Evolutionary conservation across 2,888 invertebrate species (phyloP), one percentile per base, ranked within the genome.

Genomic region (Caenorhabditis zanzibari): DNA sequence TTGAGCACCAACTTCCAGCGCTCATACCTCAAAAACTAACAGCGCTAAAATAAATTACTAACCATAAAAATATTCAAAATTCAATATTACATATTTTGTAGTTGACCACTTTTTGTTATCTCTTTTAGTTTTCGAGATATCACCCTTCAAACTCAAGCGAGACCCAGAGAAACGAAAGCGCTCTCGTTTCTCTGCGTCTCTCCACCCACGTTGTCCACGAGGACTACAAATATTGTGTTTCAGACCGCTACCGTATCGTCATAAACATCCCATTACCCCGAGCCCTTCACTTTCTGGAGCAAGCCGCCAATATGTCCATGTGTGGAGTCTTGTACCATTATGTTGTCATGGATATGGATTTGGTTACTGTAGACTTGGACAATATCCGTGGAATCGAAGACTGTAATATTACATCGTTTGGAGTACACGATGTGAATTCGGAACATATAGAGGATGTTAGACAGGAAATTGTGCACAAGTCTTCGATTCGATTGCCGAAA

Each of bases 301-400:
- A 86, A 73, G 86, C 86, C 0, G 82, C 84, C 0, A 75, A 76
- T 32, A 64, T 86, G 71, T 81, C 82, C 26, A 86, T 86, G 86
- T 86, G 86, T 49, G 81, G 82, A 19, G 75, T 82, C 9, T 75
- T 84, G 35, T 86, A 86, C 41, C 82, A 85, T 66, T 86, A 85
- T 68, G 76, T 85, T 7, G 59, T 86, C 16, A 82, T 84, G 73
- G 81, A 85, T 73, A 75, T 85, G 81, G 84, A 84, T 44, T 38
- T 84, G n/a, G 76, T 75, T 0, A 84, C 84, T 10, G 47, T 81
- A 0, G 68, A 84, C 41, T 35, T 84, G 16, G 81, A 81, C 19
- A 76, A 28, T 41, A 47, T 68, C 0, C 49, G 63, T 2, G 61
- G 56, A 1, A 84, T 84, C 26, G 73, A 68, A 12, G 69, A 81